phyloP scores from a whole-genome alignment of 2,797 vertebrate species.

The Micropoecilia bifurca region DNA sequence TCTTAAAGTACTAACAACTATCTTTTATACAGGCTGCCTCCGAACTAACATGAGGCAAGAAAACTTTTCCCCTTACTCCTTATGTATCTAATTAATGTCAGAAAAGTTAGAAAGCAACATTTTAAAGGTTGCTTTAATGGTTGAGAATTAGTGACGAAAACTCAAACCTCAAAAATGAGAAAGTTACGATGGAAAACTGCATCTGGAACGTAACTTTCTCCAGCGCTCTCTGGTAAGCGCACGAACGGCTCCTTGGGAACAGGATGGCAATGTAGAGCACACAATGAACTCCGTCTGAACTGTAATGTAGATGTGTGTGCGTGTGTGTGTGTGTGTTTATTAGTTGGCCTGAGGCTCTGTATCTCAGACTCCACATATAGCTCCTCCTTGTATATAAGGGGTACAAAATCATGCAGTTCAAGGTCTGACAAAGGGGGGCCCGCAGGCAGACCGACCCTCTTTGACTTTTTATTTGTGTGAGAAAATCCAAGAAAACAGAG shows the following conservation, averaged over 20 bases:
- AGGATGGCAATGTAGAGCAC: conserved; percentile 10
- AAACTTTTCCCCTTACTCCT: not conserved
- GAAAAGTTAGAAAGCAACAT: not conserved
- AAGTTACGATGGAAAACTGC: conserved; percentile 25
- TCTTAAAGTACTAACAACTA: not conserved
- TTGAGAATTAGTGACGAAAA: conserved; percentile 20
- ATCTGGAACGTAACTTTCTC: conserved; percentile 28
- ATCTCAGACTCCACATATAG: conserved; percentile 18
- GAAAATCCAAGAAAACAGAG: conserved; percentile 22
- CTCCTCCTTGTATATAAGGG: conserved; percentile 20
- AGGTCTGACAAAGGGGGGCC: conserved; percentile 38
- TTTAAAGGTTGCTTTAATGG: not conserved
- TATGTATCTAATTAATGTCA: not conserved
- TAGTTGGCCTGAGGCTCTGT: conserved; percentile 26
- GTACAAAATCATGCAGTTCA: conserved; percentile 8
- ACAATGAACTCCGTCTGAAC: conserved; percentile 57
- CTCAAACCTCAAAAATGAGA: conserved; percentile 1
- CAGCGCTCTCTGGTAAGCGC: conserved; percentile 11
- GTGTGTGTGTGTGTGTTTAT: conserved; percentile 10
- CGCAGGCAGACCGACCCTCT: conserved; percentile 8
- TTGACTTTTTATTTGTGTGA: conserved; percentile 33
- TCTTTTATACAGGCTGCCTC: not conserved
- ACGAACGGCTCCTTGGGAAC: conserved; percentile 14
- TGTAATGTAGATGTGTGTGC: conserved; percentile 39
- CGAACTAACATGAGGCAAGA: not conserved